Percentiles rank a stretch among this genome's conserved stretches.
Evolutionary conservation across 2,797 vertebrate genomes (phyloP).

Genomic region (Oreonectes daqikongensis): DNA sequence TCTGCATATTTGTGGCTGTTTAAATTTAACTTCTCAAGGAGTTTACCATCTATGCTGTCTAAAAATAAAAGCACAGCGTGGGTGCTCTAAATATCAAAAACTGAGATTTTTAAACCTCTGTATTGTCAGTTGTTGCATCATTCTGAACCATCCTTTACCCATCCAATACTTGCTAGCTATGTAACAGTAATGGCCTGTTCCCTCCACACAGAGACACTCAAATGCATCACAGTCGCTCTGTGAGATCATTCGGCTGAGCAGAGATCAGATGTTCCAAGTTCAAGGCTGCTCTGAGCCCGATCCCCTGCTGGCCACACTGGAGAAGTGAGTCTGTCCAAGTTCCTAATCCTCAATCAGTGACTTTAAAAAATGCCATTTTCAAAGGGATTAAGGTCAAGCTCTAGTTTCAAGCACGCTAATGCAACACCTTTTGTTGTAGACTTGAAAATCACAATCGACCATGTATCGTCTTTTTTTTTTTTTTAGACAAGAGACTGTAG

Average conservation of each 20-base stretch:
- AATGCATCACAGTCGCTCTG: slow-evolving; percentile 98
- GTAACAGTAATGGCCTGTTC: slow-evolving; percentile 25
- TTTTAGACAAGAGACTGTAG: slow-evolving; percentile 93
- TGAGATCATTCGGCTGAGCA: slow-evolving; percentile 97
- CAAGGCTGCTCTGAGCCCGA: slow-evolving; percentile 95
- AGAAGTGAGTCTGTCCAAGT: slow-evolving; percentile 81
- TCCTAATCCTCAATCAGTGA: neutral
- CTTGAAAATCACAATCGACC: slow-evolving; percentile 8
- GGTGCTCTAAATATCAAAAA: neutral
- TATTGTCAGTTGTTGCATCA: neutral
- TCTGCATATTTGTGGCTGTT: too few species aligned
- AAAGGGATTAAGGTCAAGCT: slow-evolving; percentile 10
- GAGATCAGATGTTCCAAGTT: slow-evolving; percentile 99
- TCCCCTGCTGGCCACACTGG: slow-evolving; percentile 93
- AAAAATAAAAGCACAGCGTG: neutral
- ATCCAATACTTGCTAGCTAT: neutral
- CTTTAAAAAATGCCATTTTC: slow-evolving; percentile 21
- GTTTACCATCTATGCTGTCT: neutral
- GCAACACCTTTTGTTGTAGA: neutral
- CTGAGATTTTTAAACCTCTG: neutral
- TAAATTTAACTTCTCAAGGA: neutral
- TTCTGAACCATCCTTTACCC: neutral
- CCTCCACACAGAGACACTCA: slow-evolving; percentile 87
- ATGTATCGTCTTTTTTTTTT: slow-evolving; percentile 26
- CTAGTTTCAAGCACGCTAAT: slow-evolving; percentile 4